Conservation (phyloP, 2,888 invertebrate genomes). For the Drosophila incognita region DNA sequence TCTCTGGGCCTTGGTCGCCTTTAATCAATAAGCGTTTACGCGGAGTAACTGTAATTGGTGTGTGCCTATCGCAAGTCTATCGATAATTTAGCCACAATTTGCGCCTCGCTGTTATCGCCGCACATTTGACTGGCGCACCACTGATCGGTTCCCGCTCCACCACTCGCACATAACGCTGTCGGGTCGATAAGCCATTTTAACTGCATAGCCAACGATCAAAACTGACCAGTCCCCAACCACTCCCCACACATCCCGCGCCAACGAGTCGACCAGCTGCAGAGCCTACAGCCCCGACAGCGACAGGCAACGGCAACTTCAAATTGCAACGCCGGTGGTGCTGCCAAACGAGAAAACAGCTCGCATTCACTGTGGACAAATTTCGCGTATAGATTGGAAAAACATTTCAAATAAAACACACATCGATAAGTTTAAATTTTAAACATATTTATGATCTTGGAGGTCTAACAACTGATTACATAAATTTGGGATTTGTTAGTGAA, state of each 20-base stretch:
- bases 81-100: constrained; percentile 73
- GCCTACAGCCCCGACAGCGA: constrained; percentile 27
- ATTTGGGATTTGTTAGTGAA: neutral
- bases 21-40: constrained; percentile 61
- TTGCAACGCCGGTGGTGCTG: constrained; percentile 68
- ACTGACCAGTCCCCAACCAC: constrained; percentile 34
- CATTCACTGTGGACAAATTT: constrained; percentile 18
- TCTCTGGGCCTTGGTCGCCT: constrained; percentile 10
- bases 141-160: constrained; percentile 3
- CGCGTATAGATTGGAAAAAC: neutral
- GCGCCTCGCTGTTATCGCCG: constrained; percentile 60
- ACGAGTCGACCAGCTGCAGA: constrained; percentile 14
- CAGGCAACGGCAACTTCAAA: constrained; percentile 55
- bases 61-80: constrained; percentile 66
- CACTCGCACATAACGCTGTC: constrained; percentile 35
- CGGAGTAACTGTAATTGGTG: constrained; percentile 53
- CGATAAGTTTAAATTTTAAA: neutral
- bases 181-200: constrained; percentile 68
- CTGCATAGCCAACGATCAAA: constrained; percentile 50
- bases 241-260: neutral
- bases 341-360: constrained; percentile 59
- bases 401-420: neutral
- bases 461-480: neutral
- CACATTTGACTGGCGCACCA: constrained; percentile 25
- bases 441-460: neutral